Evolutionary conservation across 2,888 invertebrate genomes (phyloP).

Genomic region (Drosophila seclusa): DNA sequence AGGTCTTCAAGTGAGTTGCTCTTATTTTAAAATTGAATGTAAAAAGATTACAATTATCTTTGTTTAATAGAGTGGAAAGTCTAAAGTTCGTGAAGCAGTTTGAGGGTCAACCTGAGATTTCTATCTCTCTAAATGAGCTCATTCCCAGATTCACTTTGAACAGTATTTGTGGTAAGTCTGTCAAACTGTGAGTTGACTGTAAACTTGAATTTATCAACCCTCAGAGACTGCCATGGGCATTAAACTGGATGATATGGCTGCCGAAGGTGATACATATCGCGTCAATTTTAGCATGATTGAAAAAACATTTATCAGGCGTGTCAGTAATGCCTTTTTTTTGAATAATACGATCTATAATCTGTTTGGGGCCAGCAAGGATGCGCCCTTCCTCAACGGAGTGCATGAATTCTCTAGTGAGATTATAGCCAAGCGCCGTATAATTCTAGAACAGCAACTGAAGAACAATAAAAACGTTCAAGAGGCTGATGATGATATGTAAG

Average conservation of each 20-base stretch:
- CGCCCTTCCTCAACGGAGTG: slow-evolving; percentile 55
- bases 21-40: not conserved
- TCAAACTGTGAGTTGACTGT: not conserved
- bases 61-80: slow-evolving; percentile 72
- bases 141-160: slow-evolving; percentile 81
- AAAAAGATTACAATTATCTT: not conserved
- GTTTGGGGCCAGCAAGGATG: slow-evolving; percentile 55
- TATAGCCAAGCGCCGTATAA: slow-evolving; percentile 72
- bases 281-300: slow-evolving; percentile 71
- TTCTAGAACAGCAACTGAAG: slow-evolving; percentile 51
- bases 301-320: slow-evolving; percentile 62
- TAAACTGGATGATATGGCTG: slow-evolving; percentile 73
- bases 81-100: slow-evolving; percentile 70
- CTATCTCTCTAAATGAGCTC: slow-evolving; percentile 65
- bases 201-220: not conserved
- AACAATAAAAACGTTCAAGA: not conserved
- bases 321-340: slow-evolving; percentile 69
- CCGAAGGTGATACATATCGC: slow-evolving; percentile 75
- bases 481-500: slow-evolving; percentile 55
- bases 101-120: slow-evolving; percentile 30
- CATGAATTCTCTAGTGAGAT: slow-evolving; percentile 80
- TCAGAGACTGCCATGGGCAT: slow-evolving; percentile 81
- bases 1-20: slow-evolving; percentile 77
- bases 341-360: slow-evolving; percentile 52
- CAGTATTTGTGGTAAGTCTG: slow-evolving; percentile 72